Percentiles rank a stretch among this genome's conserved stretches.
Evolutionary conservation across 2,797 vertebrate species (phyloP).

Genomic region (Neosilurus mollespiculum): DNA sequence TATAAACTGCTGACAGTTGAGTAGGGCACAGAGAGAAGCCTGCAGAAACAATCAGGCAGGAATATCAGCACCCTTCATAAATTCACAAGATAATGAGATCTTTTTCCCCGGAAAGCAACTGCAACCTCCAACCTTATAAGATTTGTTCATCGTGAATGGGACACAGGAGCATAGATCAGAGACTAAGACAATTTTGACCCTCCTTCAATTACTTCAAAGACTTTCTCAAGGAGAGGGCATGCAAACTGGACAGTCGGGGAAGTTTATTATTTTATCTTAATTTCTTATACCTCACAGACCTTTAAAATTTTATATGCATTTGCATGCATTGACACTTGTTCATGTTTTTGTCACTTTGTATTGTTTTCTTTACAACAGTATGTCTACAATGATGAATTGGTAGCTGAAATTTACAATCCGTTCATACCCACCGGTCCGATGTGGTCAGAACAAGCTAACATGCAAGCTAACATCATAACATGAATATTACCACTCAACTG

Average conservation of each 20-base stretch:
- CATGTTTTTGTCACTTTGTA: background rate
- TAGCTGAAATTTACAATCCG: background rate
- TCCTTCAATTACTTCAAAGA: constrained; percentile 13
- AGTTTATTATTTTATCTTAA: background rate
- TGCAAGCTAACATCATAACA: background rate
- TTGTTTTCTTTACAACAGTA: no score
- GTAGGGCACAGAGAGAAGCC: constrained; percentile 7
- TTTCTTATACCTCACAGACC: background rate
- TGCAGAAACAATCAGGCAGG: constrained; percentile 33
- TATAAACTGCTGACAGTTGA: constrained; percentile 36
- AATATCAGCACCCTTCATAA: constrained; percentile 49
- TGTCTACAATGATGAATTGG: background rate
- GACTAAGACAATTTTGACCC: background rate
- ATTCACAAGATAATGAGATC: constrained; percentile 47
- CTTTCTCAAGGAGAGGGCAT: constrained; percentile 2
- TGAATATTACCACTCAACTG: background rate
- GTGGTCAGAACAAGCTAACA: background rate
- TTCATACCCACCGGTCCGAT: background rate
- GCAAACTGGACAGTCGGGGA: background rate
- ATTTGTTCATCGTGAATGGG: constrained; percentile 37
- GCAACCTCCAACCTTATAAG: constrained; percentile 27
- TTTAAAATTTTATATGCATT: no score
- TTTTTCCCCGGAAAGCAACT: constrained; percentile 20
- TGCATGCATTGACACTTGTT: background rate
- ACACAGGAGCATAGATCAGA: background rate